Percentiles rank a stretch among this genome's conserved stretches.
phyloP scores from a whole-genome alignment of 2,797 vertebrate genomes.

The Vultur gryphus region DNA sequence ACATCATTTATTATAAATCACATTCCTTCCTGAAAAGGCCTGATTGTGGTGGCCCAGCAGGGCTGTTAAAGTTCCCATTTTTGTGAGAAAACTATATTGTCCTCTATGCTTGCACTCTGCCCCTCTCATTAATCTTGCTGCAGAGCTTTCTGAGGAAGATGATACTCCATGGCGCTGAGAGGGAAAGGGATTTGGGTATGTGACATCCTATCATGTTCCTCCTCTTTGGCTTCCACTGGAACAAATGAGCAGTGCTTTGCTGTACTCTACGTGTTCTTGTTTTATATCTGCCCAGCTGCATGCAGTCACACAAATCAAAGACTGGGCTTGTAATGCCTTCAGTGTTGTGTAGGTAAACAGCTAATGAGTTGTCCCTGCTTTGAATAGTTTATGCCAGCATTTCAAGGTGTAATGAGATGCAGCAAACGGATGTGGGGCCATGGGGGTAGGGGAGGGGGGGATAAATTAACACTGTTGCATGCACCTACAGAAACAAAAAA shows the following conservation, averaged over 20 bases:
- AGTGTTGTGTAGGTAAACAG: not conserved
- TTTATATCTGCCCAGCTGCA: not conserved
- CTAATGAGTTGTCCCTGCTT: not conserved
- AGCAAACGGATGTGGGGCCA: not conserved
- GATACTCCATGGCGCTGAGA: not conserved
- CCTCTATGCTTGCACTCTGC: not conserved
- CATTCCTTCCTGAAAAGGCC: not conserved
- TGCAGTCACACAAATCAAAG: not conserved
- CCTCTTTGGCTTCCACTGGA: not conserved
- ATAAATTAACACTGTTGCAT: not conserved
- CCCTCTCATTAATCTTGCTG: not conserved
- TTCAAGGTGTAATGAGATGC: not conserved
- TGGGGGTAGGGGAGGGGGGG: rapidly evolving
- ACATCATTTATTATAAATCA: not conserved
- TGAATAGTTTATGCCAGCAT: not conserved
- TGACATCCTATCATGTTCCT: not conserved
- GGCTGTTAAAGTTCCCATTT: not conserved
- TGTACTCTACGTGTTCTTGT: not conserved
- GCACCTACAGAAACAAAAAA: not conserved
- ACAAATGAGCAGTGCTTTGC: not conserved
- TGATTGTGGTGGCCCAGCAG: not conserved
- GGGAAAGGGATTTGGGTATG: not conserved
- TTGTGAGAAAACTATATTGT: not conserved
- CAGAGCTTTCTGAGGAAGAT: not conserved
- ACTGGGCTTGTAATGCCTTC: not conserved